Conservation (phyloP, 2,888 invertebrate genomes). For the Hydroisotoma schaefferi region DNA sequence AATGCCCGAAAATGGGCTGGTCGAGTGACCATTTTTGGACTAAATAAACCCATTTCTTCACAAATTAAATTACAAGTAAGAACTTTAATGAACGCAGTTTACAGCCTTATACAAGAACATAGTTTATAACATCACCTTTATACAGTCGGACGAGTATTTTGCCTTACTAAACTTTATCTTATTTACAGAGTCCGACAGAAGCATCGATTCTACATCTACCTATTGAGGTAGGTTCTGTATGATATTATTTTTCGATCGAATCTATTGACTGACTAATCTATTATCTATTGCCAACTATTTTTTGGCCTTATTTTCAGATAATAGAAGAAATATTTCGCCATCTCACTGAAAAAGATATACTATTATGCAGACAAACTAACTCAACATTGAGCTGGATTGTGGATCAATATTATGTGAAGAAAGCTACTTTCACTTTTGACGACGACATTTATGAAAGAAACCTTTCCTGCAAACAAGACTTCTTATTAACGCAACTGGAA, state of each 20-base stretch:
- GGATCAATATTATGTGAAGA: conserved; percentile 11
- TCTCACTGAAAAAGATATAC: conserved; percentile 4
- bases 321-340: conserved; percentile 11
- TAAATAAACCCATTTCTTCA: too few species aligned
- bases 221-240: conserved; percentile 14
- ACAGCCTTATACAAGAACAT: too few species aligned
- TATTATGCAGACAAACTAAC: conserved; percentile 19
- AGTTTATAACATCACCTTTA: too few species aligned
- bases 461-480: too few species aligned
- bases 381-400: conserved; percentile 13
- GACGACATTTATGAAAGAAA: background rate
- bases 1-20: too few species aligned
- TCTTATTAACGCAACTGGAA: too few species aligned
- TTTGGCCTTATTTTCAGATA: background rate
- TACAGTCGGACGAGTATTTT: too few species aligned
- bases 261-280: background rate
- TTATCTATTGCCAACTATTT: background rate
- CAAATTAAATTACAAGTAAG: too few species aligned
- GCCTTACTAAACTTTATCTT: too few species aligned
- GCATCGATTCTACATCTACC: conserved; percentile 7
- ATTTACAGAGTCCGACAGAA: background rate
- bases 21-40: too few species aligned
- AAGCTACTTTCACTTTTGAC: conserved; percentile 8
- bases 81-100: too few species aligned
- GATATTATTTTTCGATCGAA: background rate